phyloP scores from a whole-genome alignment of 35 echinoderm and acorn worm species.

The Acanthaster planci region DNA sequence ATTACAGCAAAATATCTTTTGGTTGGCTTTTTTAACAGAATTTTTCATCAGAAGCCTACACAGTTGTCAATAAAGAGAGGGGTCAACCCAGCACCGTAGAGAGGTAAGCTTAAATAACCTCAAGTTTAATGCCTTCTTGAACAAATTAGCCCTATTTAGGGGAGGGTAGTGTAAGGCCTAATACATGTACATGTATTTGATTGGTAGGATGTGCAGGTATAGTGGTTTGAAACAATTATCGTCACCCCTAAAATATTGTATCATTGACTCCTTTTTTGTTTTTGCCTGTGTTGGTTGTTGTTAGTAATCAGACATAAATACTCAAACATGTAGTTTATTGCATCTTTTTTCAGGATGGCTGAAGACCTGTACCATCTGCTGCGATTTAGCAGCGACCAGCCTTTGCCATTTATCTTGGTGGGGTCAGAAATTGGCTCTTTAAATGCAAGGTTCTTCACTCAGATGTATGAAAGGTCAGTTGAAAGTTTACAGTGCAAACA shows the following conservation, averaged over 20 bases:
- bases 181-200: too few relatives aligned
- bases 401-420: conserved; percentile 76
- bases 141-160: too few relatives aligned
- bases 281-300: too few relatives aligned
- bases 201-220: too few relatives aligned
- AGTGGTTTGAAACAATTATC: too few relatives aligned
- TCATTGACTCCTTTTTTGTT: too few relatives aligned
- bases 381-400: conserved; percentile 64
- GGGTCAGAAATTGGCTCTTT: conserved; percentile 77
- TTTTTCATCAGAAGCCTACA: conserved; percentile 24
- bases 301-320: too few relatives aligned
- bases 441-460: conserved; percentile 85
- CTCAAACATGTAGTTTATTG: too few relatives aligned
- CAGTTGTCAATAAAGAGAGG: conserved; percentile 35
- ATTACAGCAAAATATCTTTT: too few relatives aligned
- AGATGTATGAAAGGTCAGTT: conserved; percentile 91
- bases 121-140: too few relatives aligned
- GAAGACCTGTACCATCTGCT: conserved; percentile 75
- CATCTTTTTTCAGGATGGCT: conserved; percentile 76
- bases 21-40: neutral
- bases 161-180: too few relatives aligned
- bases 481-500: neutral
- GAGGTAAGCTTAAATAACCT: conserved; percentile 72
- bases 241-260: too few relatives aligned
- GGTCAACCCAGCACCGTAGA: conserved; percentile 71